Base-by-base conservation (phyloP, 2,797 vertebrate genomes). In the Phoxinus dragarum region DNA sequence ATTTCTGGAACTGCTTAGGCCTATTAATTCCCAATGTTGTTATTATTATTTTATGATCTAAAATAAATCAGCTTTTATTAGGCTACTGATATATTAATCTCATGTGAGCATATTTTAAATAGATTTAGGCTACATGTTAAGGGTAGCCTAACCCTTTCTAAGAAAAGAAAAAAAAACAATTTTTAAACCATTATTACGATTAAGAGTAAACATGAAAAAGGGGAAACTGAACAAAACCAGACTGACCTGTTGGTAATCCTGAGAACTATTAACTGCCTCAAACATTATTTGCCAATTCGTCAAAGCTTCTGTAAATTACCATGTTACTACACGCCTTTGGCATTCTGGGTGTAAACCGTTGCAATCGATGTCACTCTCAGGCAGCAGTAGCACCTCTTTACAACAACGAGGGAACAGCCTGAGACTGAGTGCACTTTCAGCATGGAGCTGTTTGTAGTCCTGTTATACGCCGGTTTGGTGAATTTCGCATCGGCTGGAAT, bases 371-470 rank as follows among this genome's bases (percentile, higher is more conserved):
- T 76, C 80, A 86, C 68, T 74, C 81, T 74, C 64, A 56, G 47
- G 47, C 47, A 49, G 47, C 5, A 49, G 47, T 17, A 49, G 40
- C 34, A 80, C 77, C 40, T 72, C 80, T 75, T 68, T 52, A 83
- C 7, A n/a, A 64, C 36, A 82, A 73, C 87, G 66, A 54, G 86
- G 61, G 88, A 79, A 67, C 78, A 87, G 56, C 86, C 66, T 44
- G 71, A 76, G 93, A 68, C 16, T 72, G 44, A 84, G 68, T 40
- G 54, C 67, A 34, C 84, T 54, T 71, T 42, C 84, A 90, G 83
- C 72, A 95, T 95, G 95, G 90, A 93, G 82, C 12, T 90, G 84
- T 87, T 92, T 81, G 19, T 78, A 66, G 59, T 80, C 91, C 36
- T 72, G 82, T 86, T 91, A 72, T 64, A 84, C 86, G 31, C 87